These are phyloP conservation scores for Eulithis prunata DNA, from an alignment of 2,888 invertebrate species.

Conservation along the genomic window DNA sequence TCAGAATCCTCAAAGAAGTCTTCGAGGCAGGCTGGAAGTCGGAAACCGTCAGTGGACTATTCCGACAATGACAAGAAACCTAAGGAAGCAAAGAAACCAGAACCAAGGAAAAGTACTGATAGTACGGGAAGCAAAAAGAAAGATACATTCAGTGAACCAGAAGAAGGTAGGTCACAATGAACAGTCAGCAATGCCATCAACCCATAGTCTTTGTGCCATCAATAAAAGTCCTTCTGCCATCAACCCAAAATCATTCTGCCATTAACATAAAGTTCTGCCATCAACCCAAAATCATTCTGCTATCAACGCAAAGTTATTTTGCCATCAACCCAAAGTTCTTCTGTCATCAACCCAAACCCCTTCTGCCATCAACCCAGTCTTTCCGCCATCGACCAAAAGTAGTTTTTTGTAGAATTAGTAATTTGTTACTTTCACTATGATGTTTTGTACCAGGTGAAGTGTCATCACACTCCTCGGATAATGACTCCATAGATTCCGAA, in stretches of 20 bases:
- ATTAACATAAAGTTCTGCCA: no score
- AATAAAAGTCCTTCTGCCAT: no score
- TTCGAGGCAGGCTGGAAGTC: slow-evolving; percentile 67
- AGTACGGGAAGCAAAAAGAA: slow-evolving; percentile 73
- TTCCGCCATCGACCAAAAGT: no score
- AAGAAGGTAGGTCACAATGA: slow-evolving; percentile 86
- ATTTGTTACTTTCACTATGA: slow-evolving; percentile 8
- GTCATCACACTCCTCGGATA: slow-evolving; percentile 87
- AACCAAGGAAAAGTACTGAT: slow-evolving; percentile 72
- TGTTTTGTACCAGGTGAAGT: slow-evolving; percentile 87
- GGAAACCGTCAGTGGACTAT: slow-evolving; percentile 69
- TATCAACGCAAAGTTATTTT: no score
- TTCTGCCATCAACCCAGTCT: no score
- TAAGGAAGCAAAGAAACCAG: slow-evolving; percentile 70
- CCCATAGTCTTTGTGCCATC: no score
- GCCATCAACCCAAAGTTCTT: no score
- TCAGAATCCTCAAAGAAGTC: slow-evolving; percentile 52
- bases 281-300: no score
- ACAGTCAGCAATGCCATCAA: no score
- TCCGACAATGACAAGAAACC: slow-evolving; percentile 61
- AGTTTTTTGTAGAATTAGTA: no score
- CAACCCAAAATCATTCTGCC: no score
- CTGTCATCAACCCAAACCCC: no score
- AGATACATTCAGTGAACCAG: slow-evolving; percentile 89
- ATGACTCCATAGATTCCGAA: slow-evolving; percentile 86